Evolutionary conservation across 2,797 vertebrate genomes (phyloP).

Genomic region (Melanotaenia trifasciata): DNA sequence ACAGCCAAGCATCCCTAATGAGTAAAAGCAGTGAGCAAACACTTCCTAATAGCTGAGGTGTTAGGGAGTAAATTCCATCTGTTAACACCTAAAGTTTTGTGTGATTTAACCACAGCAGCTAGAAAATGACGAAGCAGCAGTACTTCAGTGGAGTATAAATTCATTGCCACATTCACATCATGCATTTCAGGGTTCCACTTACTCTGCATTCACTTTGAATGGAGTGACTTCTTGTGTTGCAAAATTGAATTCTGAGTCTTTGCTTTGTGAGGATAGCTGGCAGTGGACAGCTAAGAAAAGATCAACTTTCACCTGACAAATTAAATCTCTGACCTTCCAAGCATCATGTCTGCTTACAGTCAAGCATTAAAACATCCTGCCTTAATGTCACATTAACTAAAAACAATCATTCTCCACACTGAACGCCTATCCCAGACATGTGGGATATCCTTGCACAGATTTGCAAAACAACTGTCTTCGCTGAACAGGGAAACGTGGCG

Average conservation of each 20-base stretch:
- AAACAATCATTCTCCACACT: not conserved
- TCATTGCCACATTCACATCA: not conserved
- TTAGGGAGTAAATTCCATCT: conserved; percentile 34
- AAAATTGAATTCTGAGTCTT: no score
- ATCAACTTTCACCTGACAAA: no score
- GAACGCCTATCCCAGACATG: not conserved
- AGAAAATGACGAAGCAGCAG: conserved; percentile 32
- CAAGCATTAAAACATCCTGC: no score
- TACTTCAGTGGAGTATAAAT: conserved; percentile 34
- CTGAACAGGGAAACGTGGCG: not conserved
- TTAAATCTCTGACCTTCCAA: no score
- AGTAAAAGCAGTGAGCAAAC: conserved; percentile 41
- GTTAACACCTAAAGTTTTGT: conserved; percentile 41
- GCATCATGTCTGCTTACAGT: no score
- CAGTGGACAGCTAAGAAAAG: no score
- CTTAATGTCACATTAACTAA: not conserved
- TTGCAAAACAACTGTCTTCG: not conserved
- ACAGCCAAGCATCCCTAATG: conserved; percentile 39
- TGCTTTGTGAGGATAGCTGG: no score
- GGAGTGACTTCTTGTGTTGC: no score
- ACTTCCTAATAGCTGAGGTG: conserved; percentile 33
- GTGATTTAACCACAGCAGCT: conserved; percentile 34
- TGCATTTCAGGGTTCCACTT: no score
- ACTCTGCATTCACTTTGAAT: no score
- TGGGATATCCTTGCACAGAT: not conserved